These are phyloP conservation scores for Tholera decimalis DNA, from an alignment of 2,888 invertebrate genomes.

Conservation along the genomic window DNA sequence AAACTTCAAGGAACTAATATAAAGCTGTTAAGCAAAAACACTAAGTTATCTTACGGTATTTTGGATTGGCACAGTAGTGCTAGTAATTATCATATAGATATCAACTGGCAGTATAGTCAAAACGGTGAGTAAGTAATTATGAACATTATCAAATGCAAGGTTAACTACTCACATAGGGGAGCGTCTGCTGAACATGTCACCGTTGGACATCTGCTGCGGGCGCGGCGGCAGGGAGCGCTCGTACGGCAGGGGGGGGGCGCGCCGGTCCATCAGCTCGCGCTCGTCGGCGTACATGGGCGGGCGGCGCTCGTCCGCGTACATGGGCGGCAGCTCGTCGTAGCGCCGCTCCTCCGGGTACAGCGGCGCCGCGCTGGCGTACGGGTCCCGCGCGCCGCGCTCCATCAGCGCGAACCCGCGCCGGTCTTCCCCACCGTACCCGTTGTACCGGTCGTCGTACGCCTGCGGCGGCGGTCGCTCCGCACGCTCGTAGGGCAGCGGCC, in stretches of 20 bases:
- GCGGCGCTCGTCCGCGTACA: conserved; percentile 76
- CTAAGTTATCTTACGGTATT: no score
- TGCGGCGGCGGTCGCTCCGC: conserved; percentile 74
- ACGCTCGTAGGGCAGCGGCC: conserved; percentile 78
- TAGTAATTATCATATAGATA: no score
- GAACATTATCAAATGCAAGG: not conserved
- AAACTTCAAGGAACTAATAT: no score
- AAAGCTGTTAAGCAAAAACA: no score
- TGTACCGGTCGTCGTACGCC: conserved; percentile 85
- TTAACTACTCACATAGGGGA: conserved; percentile 81
- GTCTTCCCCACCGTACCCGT: conserved; percentile 86
- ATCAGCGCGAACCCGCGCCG: conserved; percentile 86
- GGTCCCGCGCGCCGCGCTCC: conserved; percentile 82
- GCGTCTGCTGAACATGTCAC: conserved; percentile 89
- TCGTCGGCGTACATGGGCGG: conserved; percentile 83
- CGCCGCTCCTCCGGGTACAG: conserved; percentile 66
- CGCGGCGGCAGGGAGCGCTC: conserved; percentile 82
- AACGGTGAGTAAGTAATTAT: not conserved
- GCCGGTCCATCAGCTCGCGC: conserved; percentile 83
- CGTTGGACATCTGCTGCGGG: conserved; percentile 81
- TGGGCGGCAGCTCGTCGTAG: conserved; percentile 68
- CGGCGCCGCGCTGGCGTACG: conserved; percentile 82
- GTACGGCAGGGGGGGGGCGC: conserved; percentile 77
- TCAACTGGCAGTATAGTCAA: not conserved
- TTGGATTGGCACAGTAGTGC: no score